Base-by-base conservation (phyloP, 2,888 invertebrate genomes). In the Ferrisia virgata region DNA sequence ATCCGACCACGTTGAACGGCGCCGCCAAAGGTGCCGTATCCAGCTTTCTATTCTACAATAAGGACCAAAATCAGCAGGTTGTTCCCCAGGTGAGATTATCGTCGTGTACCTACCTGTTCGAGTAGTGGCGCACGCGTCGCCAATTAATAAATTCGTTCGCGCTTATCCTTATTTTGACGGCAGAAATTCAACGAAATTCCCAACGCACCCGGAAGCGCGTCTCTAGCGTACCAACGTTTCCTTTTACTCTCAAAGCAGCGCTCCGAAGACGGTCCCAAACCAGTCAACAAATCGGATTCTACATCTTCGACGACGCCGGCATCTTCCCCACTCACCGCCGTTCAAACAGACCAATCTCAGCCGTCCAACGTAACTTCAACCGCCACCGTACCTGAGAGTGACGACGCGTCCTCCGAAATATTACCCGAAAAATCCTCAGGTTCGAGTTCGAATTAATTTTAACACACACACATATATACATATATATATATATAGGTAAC, bases 1-100 rank as follows among this genome's bases (percentile, higher is more conserved):
- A 86, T 39, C 86, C 86, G 11, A 47, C 85, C 9, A 83, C 84
- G 13, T 82, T 86, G 18, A 86, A 86, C 6, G 81, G 84, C 9
- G 86, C 86, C 0, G 47, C 85, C 43, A 86, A 86, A 69, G 86
- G 86, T 1, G 86, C 86, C 13, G 85, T 86, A 33, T 86, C 86
- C 28, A 86, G 85, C 81, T 86, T 83, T 58, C 76, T 86, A 11
- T 84, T 86, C 15, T 43, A 43, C 79, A 86, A n/a, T n/a, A n/a
- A 85, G 80, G 86, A 86, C 82, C 85, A 85, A 58, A 78, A 69
- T 8, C 84, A 85, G 47, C 85, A 85, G 53, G 13, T 64, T 1
- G 58, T 36, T 9, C 64, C 81, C 4, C 84, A 85, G 33, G 81
- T 76, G 2, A 64, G 28, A 40, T 31, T 85, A 33, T 13, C 15